A percentile compares a stretch with the other conserved stretches of the same genome.
Evolutionary conservation across 53 echinoderm and acorn worm species (phyloP).

Genomic region (Hippasteria phrygiana): DNA sequence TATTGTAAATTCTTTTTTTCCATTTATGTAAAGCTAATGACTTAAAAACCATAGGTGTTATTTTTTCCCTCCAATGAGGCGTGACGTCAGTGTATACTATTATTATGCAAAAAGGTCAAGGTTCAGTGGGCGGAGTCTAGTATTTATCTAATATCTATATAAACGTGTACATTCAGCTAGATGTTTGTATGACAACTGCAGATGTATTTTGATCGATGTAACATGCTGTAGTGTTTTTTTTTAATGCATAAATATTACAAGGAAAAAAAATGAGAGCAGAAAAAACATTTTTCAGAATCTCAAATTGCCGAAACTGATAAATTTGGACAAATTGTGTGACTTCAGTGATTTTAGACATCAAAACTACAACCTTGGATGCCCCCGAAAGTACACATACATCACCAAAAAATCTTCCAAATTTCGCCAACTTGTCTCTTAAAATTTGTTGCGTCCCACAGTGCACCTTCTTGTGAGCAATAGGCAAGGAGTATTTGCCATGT

Average conservation of each 20-base stretch:
- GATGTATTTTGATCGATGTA: conserved; percentile 50
- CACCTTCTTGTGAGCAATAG: no score
- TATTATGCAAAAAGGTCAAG: conserved; percentile 54
- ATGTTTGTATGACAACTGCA: conserved; percentile 25
- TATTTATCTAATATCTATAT: conserved; percentile 56
- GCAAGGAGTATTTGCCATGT: no score
- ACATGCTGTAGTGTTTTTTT: conserved; percentile 8
- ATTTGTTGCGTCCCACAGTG: no score
- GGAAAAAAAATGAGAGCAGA: conserved; percentile 2
- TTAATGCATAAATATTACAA: not conserved
- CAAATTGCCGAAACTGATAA: not conserved
- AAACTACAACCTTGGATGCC: no score
- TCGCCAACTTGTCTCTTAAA: no score
- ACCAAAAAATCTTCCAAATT: no score
- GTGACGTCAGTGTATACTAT: conserved; percentile 19
- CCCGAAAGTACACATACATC: no score
- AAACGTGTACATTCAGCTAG: conserved; percentile 38
- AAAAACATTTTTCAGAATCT: not conserved
- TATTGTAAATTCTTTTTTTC: conserved; percentile 22
- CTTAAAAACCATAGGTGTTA: not conserved
- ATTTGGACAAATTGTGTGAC: no score
- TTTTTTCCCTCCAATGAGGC: not conserved
- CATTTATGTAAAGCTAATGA: not conserved
- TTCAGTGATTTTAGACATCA: no score
- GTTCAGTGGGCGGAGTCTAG: conserved; percentile 35